phyloP scores from a whole-genome alignment of 2,113 vertebrate genomes.

The Pachycephala philippinensis region DNA sequence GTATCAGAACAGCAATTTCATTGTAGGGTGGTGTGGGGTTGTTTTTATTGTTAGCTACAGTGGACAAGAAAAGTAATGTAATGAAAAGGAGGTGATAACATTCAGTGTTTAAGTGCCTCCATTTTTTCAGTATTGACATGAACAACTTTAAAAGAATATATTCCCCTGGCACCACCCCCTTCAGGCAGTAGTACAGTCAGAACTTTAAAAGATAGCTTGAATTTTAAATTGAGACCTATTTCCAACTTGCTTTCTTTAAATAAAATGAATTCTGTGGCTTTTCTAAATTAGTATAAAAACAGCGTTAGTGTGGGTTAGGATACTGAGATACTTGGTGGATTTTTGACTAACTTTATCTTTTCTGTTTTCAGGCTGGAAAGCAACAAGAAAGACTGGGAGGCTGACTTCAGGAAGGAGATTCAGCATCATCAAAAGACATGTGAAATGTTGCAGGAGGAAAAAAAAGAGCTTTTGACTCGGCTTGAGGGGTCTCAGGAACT shows the following conservation, averaged over 20 bases:
- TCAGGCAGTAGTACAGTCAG: not conserved
- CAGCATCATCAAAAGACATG: slow-evolving; percentile 66
- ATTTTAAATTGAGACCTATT: not conserved
- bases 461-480: slow-evolving; percentile 59
- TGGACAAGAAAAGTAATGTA: not conserved
- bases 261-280: not conserved
- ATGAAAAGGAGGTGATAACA: not conserved
- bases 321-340: not conserved
- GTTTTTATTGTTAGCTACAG: not conserved
- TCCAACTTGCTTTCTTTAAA: not conserved
- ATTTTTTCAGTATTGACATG: not conserved
- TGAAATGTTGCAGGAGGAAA: slow-evolving; percentile 74
- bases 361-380: slow-evolving; percentile 76
- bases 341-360: not conserved
- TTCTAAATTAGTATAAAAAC: not conserved
- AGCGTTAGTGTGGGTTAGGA: not conserved
- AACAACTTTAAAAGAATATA: not conserved
- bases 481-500: slow-evolving; percentile 66
- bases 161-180: not conserved
- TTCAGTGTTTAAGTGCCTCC: not conserved
- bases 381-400: slow-evolving; percentile 71
- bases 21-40: not conserved
- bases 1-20: not conserved
- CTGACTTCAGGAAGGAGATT: slow-evolving; percentile 68
- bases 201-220: not conserved